Conservation (phyloP, 2,888 invertebrate genomes). For the Sturmia bella region DNA sequence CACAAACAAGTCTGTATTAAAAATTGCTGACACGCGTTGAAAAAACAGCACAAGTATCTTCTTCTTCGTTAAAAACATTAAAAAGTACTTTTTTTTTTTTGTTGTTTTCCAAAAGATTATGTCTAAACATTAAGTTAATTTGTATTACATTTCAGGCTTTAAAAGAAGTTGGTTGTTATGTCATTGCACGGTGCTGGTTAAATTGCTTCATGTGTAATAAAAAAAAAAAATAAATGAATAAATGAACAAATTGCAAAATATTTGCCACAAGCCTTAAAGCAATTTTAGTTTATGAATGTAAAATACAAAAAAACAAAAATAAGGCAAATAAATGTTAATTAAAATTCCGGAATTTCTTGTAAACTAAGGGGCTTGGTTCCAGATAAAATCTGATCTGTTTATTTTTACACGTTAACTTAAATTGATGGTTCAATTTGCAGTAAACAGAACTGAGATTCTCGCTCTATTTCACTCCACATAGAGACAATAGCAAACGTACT, state of each 20-base stretch:
- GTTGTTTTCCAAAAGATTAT: conserved; percentile 24
- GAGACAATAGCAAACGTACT: too few relatives aligned
- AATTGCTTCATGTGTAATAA: conserved; percentile 32
- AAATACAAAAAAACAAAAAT: neutral
- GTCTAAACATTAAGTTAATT: conserved; percentile 49
- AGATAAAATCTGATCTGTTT: too few relatives aligned
- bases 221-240: neutral
- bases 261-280: neutral
- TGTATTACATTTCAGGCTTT: conserved; percentile 49
- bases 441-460: too few relatives aligned
- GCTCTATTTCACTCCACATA: too few relatives aligned
- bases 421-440: too few relatives aligned
- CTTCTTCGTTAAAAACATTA: conserved; percentile 31
- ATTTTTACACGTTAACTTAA: too few relatives aligned
- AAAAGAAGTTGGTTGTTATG: conserved; percentile 45
- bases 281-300: neutral
- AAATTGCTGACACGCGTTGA: conserved; percentile 55
- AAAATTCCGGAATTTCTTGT: neutral
- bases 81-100: conserved; percentile 19
- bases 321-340: neutral
- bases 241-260: conserved; percentile 28
- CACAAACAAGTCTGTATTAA: conserved; percentile 1
- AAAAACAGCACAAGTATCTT: conserved; percentile 11
- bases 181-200: conserved; percentile 37
- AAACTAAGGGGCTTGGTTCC: too few relatives aligned